These are phyloP conservation scores for Hippocampus comes DNA, from an alignment of 2,113 vertebrate genomes.

Conservation along the genomic window DNA sequence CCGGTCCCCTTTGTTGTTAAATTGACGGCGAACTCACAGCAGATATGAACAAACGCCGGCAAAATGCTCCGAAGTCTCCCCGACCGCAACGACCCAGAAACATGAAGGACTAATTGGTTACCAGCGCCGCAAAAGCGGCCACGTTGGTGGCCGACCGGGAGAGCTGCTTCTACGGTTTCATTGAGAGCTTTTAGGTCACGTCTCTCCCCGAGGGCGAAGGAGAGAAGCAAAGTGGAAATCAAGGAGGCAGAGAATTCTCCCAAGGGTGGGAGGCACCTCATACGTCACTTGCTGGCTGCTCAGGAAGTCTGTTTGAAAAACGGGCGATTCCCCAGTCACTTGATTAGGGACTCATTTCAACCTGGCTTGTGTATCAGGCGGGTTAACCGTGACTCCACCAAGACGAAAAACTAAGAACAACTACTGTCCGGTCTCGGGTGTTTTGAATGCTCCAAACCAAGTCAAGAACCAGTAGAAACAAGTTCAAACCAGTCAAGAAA, in stretches of 20 bases:
- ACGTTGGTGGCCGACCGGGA: constrained; percentile 30
- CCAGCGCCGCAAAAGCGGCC: background rate
- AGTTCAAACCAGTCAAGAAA: background rate
- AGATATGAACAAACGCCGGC: background rate
- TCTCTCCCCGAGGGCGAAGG: constrained; percentile 35
- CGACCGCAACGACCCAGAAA: background rate
- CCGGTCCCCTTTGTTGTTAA: constrained; percentile 20
- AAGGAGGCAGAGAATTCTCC: constrained; percentile 11
- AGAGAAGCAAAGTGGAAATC: constrained; percentile 22
- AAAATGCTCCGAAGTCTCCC: background rate
- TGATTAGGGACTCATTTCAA: constrained; percentile 30
- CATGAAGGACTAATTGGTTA: constrained; percentile 11
- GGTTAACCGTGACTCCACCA: constrained; percentile 11
- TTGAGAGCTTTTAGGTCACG: constrained; percentile 42
- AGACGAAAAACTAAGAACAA: background rate
- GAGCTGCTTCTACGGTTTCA: constrained; percentile 47
- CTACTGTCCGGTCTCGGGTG: no score
- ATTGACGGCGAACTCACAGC: constrained; percentile 7
- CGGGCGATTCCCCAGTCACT: constrained; percentile 7
- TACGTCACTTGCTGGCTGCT: constrained; percentile 5
- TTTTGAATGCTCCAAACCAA: background rate
- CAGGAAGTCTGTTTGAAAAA: constrained; percentile 13
- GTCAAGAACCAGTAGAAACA: background rate
- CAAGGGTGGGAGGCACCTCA: constrained; percentile 9
- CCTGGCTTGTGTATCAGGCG: constrained; percentile 6